Base-by-base conservation (phyloP, 2,888 invertebrate species). In the Lepidonotus clava region DNA sequence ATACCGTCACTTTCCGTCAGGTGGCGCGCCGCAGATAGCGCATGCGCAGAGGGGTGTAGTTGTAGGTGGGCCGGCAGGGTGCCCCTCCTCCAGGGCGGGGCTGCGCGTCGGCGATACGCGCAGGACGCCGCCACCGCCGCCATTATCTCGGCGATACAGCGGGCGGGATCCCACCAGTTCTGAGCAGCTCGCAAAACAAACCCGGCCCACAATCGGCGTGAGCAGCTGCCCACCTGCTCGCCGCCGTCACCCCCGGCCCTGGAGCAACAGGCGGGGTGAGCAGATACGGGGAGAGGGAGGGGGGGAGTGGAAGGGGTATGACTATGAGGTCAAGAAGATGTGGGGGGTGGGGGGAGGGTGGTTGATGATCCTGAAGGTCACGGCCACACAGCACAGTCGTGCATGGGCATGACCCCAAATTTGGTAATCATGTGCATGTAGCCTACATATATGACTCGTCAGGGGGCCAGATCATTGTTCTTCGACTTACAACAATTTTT, bases 21-120 rank as follows among this genome's bases (percentile, higher is more conserved):
- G 77, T 77, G 77, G 40, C 41, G 51, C 51, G 38, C 77, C n/a
- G 38, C 6, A n/a, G 77, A 77, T 77, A 77, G 77, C 24, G 40
- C 24, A 24, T 14, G 77, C 6, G 40, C 21, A 24, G 41, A 18
- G 6, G 40, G 38, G 77, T 8, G 51, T 51, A 21, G 51, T 11
- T 11, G 51, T 21, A 21, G 40, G 40, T 6, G 77, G 40, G 77
- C 8, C 41, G 21, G 34, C 11, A 21, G 77, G 6, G 77, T n/a
- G n/a, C n/a, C n/a, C n/a, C n/a, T n/a, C n/a, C n/a, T n/a, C n/a
- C n/a, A n/a, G n/a, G n/a, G n/a, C n/a, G 40, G 77, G 11, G 38
- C 40, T 67, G 67, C 34, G 11, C 32, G 32, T 8, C 32, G 8
- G 8, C 6, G 67, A 67, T 67, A 67, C 67, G 6, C 32, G 67